Evolutionary conservation across 2,888 invertebrate species (phyloP), one percentile per base, ranked within the genome.

Genomic region (Tetheella fluctuosa): DNA sequence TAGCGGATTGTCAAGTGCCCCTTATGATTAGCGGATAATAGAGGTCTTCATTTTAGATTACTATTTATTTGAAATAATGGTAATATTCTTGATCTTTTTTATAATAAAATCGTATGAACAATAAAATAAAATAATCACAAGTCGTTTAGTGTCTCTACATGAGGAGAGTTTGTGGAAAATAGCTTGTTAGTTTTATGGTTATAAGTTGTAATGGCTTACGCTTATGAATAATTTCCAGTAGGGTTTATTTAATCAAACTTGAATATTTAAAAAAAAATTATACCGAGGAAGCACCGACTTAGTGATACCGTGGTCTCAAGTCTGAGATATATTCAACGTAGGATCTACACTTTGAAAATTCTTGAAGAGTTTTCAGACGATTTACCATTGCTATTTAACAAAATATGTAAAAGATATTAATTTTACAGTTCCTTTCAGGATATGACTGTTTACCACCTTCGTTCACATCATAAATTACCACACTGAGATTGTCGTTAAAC

Each of bases 21-120:
- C 62, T 62, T 48, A 55, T 66, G 64, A 68, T 68, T 68, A 65
- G 62, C 59, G 59, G 61, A 59, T 65, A 34, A 52, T 34, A 37
- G n/a, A 58, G 58, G 34, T 58, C 75, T 72, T 52, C 52, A 48
- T 10, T 48, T 48, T 17, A 48, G 48, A 48, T 42, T 15, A n/a
- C 25, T 8, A n/a, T 23, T 53, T 53, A 28, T 53, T 25, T 25
- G 23, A 53, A 53, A n/a, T 48, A 1, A 20, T 48, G 20, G 3
- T 48, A 7, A 53, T 7, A 25, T 53, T 53, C 5, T 17, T 17
- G 17, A 17, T 2, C 10, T 1, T 48, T 42, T 17, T n/a, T 42
- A 17, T 1, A 17, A 42, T 42, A 10, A 48, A 48, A 5, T 5
- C 39, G 7, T 1, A 0, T 2, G 37, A 13, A 15, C 2, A 15